Percentiles rank a stretch among this genome's conserved stretches.
Evolutionary conservation across 2,113 vertebrate species (phyloP).

Genomic region (Actenoides lindsayi): DNA sequence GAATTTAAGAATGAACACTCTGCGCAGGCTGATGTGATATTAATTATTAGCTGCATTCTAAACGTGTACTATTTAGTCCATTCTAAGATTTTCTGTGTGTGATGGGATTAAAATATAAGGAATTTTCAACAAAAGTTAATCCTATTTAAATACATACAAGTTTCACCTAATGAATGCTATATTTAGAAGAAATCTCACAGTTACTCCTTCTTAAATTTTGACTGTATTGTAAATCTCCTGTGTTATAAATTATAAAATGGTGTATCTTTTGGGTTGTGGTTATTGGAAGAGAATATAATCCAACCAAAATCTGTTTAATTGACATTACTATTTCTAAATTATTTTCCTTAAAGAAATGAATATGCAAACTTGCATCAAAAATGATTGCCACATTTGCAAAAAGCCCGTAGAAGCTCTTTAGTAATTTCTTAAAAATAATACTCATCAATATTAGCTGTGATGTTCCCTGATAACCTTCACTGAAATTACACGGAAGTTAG

Average conservation of each 20-base stretch:
- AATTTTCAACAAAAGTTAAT: neutral
- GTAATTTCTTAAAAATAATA: neutral
- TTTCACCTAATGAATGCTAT: neutral
- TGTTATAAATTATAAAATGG: neutral
- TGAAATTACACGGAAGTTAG: neutral
- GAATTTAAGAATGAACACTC: neutral
- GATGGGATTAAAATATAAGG: neutral
- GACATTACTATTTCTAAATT: neutral
- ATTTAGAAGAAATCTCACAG: neutral
- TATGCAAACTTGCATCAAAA: rapidly evolving
- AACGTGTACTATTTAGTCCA: rapidly evolving
- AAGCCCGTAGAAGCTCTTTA: neutral
- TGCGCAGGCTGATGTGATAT: neutral
- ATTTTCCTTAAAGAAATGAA: neutral
- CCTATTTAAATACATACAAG: neutral
- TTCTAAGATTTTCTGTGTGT: neutral
- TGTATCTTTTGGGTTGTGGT: neutral
- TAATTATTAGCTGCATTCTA: neutral
- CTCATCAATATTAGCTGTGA: neutral
- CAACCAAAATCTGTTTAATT: neutral
- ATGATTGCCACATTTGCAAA: neutral
- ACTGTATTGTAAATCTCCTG: neutral
- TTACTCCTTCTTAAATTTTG: neutral
- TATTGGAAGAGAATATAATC: neutral
- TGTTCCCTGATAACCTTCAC: neutral